Percentiles rank a stretch among this genome's conserved stretches.
phyloP scores from a whole-genome alignment of 2,797 vertebrate species.

The Neolamprologus multifasciatus region DNA sequence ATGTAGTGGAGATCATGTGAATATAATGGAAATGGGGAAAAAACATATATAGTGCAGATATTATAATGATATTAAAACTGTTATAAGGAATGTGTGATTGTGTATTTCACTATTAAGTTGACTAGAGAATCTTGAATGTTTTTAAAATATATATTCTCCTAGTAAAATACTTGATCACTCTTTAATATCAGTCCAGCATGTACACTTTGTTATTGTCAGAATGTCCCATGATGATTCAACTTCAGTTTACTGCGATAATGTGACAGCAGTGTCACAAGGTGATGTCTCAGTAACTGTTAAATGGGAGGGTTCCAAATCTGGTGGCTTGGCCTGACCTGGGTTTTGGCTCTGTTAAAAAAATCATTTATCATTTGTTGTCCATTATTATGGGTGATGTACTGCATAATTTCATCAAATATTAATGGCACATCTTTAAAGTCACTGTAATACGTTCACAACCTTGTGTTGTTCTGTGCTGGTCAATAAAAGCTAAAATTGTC shows the following conservation, averaged over 20 bases:
- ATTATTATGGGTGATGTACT: background rate
- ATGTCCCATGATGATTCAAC: conserved; percentile 27
- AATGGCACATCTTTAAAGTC: conserved; percentile 1
- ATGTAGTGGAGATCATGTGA: conserved; percentile 9
- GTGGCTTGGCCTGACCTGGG: background rate
- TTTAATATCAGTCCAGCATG: conserved; percentile 32
- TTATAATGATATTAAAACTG: background rate
- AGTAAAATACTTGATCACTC: background rate
- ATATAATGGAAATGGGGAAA: background rate
- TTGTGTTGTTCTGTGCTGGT: background rate
- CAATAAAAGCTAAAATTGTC: background rate
- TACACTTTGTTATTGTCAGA: conserved; percentile 21
- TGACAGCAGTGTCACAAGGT: background rate
- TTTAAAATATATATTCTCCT: background rate
- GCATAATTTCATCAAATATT: background rate
- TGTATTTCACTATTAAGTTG: background rate
- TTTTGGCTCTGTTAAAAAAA: background rate
- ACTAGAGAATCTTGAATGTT: conserved; percentile 31
- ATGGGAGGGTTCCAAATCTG: background rate
- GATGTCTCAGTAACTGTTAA: background rate
- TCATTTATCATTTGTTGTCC: background rate
- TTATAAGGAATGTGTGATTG: background rate
- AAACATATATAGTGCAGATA: background rate
- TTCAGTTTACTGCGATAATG: background rate
- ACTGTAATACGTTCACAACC: background rate